phyloP scores from a whole-genome alignment of 1,140 invertebrate species.

The Hylaeus anthracinus region DNA sequence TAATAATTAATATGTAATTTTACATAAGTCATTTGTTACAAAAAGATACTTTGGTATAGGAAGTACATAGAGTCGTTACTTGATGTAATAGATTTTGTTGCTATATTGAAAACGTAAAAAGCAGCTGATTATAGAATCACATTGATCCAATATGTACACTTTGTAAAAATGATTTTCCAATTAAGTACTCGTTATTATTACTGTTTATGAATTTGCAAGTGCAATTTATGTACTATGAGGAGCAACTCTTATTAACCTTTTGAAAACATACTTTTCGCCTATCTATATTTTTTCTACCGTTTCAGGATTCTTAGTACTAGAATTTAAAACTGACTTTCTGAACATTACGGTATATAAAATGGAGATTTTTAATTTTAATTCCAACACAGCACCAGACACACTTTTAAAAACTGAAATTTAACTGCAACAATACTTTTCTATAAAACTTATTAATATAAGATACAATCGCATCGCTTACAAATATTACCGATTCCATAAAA shows the following conservation, averaged over 20 bases:
- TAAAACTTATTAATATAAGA: not conserved
- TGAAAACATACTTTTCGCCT: conserved; percentile 1
- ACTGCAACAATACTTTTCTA: not conserved
- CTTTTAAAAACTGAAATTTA: not conserved
- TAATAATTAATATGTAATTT: not conserved
- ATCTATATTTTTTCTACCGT: not conserved
- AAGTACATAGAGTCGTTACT: conserved; percentile 22
- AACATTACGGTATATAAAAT: conserved; percentile 17
- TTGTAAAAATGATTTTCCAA: conserved; percentile 28
- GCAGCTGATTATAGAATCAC: conserved; percentile 42
- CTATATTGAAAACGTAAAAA: conserved; percentile 20
- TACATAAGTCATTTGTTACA: conserved; percentile 24
- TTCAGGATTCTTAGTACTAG: not conserved
- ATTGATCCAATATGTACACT: conserved; percentile 34
- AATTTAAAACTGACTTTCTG: conserved; percentile 1
- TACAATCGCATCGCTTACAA: not conserved
- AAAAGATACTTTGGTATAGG: conserved; percentile 43
- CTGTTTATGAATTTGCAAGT: conserved; percentile 11
- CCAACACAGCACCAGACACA: conserved; percentile 14
- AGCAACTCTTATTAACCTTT: not conserved
- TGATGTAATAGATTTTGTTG: conserved; percentile 4
- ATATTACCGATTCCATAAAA: conserved; percentile 27
- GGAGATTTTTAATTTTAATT: conserved; percentile 10
- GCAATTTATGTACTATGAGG: conserved; percentile 8
- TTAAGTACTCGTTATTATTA: conserved; percentile 32